Evolutionary conservation across 2,797 vertebrate species (phyloP), one percentile per base, ranked within the genome.

Genomic region (Streptopelia turtur): DNA sequence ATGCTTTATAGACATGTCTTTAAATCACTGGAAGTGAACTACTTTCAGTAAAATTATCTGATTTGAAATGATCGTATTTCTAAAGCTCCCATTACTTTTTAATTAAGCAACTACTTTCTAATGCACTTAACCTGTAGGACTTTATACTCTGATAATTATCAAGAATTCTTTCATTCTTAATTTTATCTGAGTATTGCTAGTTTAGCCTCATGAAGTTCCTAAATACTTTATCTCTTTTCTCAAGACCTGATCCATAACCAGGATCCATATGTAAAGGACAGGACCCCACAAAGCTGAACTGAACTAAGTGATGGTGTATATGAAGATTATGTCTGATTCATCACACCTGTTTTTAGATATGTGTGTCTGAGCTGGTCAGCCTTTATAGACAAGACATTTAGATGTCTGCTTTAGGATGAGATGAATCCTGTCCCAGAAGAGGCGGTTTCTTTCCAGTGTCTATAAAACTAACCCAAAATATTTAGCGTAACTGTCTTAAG

Each of bases 311-410:
- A 50, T 7, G 16, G 65, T 89, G 63, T 86, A 55, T 84, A 76
- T 21, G 72, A 90, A 79, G 83, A 5, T 72, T 57, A 69, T 49
- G 16, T 76, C 85, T 93, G 85, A 94, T 91, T 94, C 65, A 86
- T 71, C 82, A 50, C 37, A 75, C 24, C 24, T 91, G 4, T 71
- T 83, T 86, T 95, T 90, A 90, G 61, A 21, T 63, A 31, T 5
- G 12, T n/a, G 9, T 86, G 31, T 90, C 79, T 95, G 64, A 90
- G 76, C n/a, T 78, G 88, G 83, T 81, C 79, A 77, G 41, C 35
- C 21, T 47, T 83, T 78, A 53, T 17, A 83, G 45, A 80, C 31
- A 77, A 83, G 82, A 71, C n/a, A 81, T 94, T 77, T 86, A 53
- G 18, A 75, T 71, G 28, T 60, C n/a, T 77, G n/a, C 31, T 86